Evolutionary conservation across 2,113 vertebrate species (phyloP).

Genomic region (Leucopsar rothschildi): DNA sequence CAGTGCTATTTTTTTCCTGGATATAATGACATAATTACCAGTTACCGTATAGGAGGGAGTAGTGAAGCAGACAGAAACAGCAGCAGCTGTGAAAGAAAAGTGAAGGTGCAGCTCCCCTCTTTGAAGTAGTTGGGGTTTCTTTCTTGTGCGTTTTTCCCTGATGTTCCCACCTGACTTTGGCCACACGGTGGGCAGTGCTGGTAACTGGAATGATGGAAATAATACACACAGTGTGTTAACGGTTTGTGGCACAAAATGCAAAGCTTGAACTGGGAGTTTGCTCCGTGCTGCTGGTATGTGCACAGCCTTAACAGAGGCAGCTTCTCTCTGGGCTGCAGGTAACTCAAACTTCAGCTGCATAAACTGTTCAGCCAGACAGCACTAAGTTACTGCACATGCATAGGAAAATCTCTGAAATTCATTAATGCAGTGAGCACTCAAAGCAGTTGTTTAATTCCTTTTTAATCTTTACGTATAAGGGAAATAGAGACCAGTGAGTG

Average conservation of each 20-base stretch:
- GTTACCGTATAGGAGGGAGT: neutral
- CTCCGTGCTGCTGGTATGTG: neutral
- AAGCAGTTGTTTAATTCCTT: neutral
- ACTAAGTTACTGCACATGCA: neutral
- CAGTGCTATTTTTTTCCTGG: constrained; percentile 19
- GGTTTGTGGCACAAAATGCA: neutral
- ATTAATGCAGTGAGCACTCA: neutral
- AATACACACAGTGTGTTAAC: neutral
- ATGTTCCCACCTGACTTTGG: neutral
- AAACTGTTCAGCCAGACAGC: neutral
- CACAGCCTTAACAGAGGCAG: neutral
- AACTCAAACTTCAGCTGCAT: neutral
- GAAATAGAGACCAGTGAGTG: neutral
- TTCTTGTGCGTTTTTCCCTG: rapidly evolving
- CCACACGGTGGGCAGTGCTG: neutral
- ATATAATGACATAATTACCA: constrained; percentile 28
- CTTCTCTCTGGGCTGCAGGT: neutral
- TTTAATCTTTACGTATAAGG: neutral
- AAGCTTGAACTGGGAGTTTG: neutral
- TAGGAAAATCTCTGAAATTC: neutral
- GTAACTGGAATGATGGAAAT: neutral
- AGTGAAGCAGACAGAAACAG: neutral
- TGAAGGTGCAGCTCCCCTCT: neutral
- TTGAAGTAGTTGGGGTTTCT: neutral
- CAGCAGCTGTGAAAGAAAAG: neutral